These are phyloP conservation scores for Drosophila pachea DNA, from an alignment of 1,140 invertebrate species.

Conservation along the genomic window DNA sequence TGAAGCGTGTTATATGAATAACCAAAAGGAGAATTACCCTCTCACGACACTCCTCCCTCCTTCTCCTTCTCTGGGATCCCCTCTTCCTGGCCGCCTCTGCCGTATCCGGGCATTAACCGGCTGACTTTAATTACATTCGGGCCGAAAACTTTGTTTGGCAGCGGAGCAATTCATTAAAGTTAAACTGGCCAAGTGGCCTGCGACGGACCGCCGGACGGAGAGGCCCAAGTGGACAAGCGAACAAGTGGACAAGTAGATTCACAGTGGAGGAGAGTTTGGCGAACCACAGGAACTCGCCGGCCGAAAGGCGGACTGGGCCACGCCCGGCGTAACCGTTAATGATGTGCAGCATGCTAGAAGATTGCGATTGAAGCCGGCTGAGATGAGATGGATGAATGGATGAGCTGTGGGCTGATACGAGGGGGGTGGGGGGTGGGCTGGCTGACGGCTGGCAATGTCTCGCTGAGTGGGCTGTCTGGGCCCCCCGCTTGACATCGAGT, in stretches of 20 bases:
- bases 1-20: background rate
- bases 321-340: constrained; percentile 61
- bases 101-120: too few species aligned
- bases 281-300: constrained; percentile 11
- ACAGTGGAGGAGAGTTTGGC: constrained; percentile 37
- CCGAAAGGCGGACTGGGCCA: constrained; percentile 27
- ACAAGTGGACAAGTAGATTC: constrained; percentile 36
- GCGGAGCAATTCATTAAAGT: constrained; percentile 65
- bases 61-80: too few species aligned
- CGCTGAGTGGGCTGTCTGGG: constrained; percentile 39
- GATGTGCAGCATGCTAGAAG: constrained; percentile 64
- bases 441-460: constrained; percentile 24
- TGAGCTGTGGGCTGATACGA: constrained; percentile 14
- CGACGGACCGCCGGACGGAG: too few species aligned
- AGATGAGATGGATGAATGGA: constrained; percentile 42
- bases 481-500: constrained; percentile 51
- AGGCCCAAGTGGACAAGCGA: background rate
- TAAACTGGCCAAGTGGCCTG: constrained; percentile 37
- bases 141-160: constrained; percentile 36
- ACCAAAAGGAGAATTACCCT: too few species aligned
- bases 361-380: constrained; percentile 52
- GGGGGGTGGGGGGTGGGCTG: constrained; percentile 25
- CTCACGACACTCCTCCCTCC: too few species aligned
- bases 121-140: constrained; percentile 62
- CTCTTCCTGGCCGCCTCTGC: too few species aligned